Evolutionary conservation across 2,797 vertebrate genomes (phyloP).

Genomic region (Sebastes vulpes): DNA sequence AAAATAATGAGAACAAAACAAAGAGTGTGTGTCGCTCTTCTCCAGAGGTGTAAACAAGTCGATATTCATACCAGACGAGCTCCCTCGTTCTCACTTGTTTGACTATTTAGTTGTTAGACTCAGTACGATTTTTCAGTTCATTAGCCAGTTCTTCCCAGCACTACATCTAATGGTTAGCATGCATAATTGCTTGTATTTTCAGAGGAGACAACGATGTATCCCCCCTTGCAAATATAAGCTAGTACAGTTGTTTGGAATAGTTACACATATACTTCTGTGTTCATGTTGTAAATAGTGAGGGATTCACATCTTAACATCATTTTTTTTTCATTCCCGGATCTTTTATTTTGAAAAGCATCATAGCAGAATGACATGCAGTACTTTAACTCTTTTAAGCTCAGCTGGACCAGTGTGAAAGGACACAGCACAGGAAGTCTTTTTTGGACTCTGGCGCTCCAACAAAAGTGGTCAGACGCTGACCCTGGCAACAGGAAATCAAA

Average conservation of each 20-base stretch:
- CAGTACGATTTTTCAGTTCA: conserved; percentile 41
- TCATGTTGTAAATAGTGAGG: not conserved
- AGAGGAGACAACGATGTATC: not conserved
- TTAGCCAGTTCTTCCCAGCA: conserved; percentile 23
- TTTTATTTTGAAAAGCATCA: not conserved
- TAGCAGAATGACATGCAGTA: not conserved
- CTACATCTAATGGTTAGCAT: conserved; percentile 8
- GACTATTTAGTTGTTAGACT: conserved; percentile 29
- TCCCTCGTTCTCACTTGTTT: not conserved
- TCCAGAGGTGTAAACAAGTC: conserved; percentile 13
- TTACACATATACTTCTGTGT: not conserved
- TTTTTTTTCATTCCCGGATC: not conserved
- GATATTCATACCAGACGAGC: not conserved
- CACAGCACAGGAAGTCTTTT: too few species aligned
- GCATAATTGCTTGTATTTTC: conserved; percentile 39
- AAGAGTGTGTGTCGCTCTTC: not conserved
- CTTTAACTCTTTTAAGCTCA: too few species aligned
- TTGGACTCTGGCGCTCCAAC: not conserved
- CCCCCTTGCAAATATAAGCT: not conserved
- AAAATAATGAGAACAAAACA: not conserved
- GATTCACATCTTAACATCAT: not conserved
- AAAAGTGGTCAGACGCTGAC: not conserved
- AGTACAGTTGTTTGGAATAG: not conserved
- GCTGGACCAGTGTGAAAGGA: not conserved
- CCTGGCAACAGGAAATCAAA: not conserved